phyloP scores from a whole-genome alignment of 2,113 vertebrate species.

The Garra rufa region DNA sequence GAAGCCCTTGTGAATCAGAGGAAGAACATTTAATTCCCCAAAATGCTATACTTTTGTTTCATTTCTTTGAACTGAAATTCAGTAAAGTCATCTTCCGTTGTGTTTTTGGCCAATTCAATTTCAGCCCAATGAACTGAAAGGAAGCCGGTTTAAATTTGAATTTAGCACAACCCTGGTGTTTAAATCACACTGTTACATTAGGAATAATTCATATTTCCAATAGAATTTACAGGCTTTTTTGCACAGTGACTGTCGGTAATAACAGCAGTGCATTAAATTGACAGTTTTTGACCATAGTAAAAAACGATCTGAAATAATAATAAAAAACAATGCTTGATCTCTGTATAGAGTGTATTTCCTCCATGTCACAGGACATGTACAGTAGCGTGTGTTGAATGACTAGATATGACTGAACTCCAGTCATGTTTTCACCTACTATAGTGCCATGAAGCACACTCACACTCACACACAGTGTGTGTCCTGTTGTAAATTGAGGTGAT shows the following conservation, averaged over 20 bases:
- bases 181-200: neutral
- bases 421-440: neutral
- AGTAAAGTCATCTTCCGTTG: neutral
- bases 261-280: too few relatives aligned
- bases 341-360: neutral
- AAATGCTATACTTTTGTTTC: neutral
- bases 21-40: too few relatives aligned
- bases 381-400: neutral
- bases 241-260: too few relatives aligned
- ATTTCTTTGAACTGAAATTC: neutral
- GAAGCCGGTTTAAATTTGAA: too few relatives aligned
- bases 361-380: neutral
- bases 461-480: conserved; percentile 31
- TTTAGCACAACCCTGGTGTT: neutral
- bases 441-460: neutral
- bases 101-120: neutral
- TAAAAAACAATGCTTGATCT: neutral
- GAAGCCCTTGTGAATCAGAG: too few relatives aligned
- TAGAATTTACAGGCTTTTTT: neutral
- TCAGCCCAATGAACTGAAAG: neutral
- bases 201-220: neutral
- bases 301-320: neutral
- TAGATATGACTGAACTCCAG: neutral
- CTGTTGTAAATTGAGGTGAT: conserved; percentile 9
- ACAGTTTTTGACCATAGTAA: neutral